Evolutionary conservation across 2,797 vertebrate species (phyloP).

Genomic region (Notoglanidium macrostoma): DNA sequence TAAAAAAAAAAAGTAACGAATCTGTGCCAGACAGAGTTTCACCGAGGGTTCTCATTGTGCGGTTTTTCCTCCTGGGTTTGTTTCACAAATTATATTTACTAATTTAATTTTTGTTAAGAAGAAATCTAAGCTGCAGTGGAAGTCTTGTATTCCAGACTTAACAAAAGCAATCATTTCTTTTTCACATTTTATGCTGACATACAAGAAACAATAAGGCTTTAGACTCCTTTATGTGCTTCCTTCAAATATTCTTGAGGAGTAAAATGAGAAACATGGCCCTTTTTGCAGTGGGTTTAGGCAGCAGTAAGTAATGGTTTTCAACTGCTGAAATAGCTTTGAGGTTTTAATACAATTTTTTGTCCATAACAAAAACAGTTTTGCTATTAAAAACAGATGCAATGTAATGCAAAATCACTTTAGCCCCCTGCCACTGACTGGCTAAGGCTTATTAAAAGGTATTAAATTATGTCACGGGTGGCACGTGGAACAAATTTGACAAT

Average conservation of each 20-base stretch:
- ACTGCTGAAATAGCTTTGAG: neutral
- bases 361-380: neutral
- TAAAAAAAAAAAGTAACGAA: slow-evolving; percentile 54
- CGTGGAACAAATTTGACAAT: slow-evolving; percentile 54
- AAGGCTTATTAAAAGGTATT: slow-evolving; percentile 46
- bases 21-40: slow-evolving; percentile 44
- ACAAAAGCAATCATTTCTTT: slow-evolving; percentile 28
- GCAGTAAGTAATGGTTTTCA: neutral
- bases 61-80: slow-evolving; percentile 25
- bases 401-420: slow-evolving; percentile 6
- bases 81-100: slow-evolving; percentile 53
- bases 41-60: slow-evolving; percentile 37
- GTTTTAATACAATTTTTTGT: neutral
- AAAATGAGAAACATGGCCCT: neutral
- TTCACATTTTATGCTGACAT: slow-evolving; percentile 6
- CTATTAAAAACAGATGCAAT: slow-evolving; percentile 16
- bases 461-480: slow-evolving; percentile 48
- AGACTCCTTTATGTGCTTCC: neutral
- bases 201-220: neutral
- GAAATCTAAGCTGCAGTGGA: slow-evolving; percentile 37
- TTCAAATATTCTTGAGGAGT: neutral
- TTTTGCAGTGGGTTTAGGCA: neutral
- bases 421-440: neutral
- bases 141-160: neutral
- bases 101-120: slow-evolving; percentile 42